phyloP scores from a whole-genome alignment of 2,113 vertebrate species.

The Craseonycteris thonglongyai region DNA sequence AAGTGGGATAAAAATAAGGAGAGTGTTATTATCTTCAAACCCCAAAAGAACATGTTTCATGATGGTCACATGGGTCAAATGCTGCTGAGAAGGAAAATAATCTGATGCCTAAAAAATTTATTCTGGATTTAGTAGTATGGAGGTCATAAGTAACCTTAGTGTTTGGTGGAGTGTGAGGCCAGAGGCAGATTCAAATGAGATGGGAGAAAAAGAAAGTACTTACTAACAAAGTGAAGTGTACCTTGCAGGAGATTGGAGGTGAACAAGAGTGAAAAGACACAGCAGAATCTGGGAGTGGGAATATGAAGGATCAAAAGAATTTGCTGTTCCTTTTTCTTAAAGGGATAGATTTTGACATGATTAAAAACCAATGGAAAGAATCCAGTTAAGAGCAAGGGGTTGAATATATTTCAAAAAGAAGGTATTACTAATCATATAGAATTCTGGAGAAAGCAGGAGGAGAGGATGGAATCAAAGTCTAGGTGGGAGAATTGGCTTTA shows the following conservation, averaged over 20 bases:
- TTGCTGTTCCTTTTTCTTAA: background rate
- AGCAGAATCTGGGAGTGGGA: background rate
- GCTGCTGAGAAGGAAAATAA: background rate
- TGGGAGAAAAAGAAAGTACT: background rate
- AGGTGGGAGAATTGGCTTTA: background rate
- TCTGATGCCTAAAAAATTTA: background rate
- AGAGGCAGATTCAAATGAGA: background rate
- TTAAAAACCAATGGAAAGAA: background rate
- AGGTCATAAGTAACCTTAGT: background rate
- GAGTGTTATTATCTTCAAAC: background rate
- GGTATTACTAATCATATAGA: background rate
- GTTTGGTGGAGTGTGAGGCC: background rate
- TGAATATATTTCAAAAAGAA: constrained; percentile 14
- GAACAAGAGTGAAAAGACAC: background rate
- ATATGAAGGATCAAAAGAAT: background rate
- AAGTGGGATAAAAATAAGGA: background rate
- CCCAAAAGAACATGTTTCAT: background rate
- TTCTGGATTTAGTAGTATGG: background rate
- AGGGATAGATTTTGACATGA: background rate
- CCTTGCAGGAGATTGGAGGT: background rate
- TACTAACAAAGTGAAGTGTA: background rate
- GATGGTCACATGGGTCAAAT: background rate
- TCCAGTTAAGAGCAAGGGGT: background rate
- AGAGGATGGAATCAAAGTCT: background rate
- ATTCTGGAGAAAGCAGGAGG: background rate